Evolutionary conservation across 2,113 vertebrate genomes (phyloP).

Genomic region (Pleuronectes platessa): DNA sequence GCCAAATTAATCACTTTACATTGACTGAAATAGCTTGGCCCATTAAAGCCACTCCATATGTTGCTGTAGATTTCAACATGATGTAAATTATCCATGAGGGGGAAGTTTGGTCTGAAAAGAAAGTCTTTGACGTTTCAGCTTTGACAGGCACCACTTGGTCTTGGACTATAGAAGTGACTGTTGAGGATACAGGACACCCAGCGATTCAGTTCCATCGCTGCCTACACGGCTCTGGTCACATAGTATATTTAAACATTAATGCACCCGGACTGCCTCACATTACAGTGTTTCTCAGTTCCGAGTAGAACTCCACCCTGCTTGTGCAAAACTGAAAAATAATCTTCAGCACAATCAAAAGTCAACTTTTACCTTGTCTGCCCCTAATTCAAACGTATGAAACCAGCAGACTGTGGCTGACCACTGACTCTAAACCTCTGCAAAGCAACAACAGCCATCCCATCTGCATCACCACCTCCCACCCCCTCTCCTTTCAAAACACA

Average conservation of each 20-base stretch:
- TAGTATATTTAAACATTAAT: slow-evolving; percentile 41
- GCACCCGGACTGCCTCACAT: neutral
- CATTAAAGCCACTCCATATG: neutral
- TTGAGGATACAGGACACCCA: slow-evolving; percentile 38
- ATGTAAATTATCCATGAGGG: slow-evolving; percentile 5
- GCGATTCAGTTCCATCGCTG: slow-evolving; percentile 31
- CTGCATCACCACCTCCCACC: neutral
- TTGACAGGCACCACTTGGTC: slow-evolving; percentile 30
- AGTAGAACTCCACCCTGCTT: neutral
- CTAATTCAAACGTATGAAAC: neutral
- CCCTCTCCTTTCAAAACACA: neutral
- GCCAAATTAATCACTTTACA: neutral
- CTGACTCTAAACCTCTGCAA: slow-evolving; percentile 4
- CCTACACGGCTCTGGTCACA: slow-evolving; percentile 11
- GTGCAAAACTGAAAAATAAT: neutral
- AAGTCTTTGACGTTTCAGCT: slow-evolving; percentile 4
- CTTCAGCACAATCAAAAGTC: neutral
- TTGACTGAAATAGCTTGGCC: neutral
- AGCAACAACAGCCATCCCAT: slow-evolving; percentile 12
- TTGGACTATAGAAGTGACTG: neutral
- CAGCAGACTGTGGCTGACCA: neutral
- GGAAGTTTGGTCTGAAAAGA: slow-evolving; percentile 1
- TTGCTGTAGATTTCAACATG: neutral
- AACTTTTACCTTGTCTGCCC: slow-evolving; percentile 8
- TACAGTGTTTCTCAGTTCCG: slow-evolving; percentile 12